Conservation (phyloP, 2,888 invertebrate genomes). For the Drosophila suboccidentalis region DNA sequence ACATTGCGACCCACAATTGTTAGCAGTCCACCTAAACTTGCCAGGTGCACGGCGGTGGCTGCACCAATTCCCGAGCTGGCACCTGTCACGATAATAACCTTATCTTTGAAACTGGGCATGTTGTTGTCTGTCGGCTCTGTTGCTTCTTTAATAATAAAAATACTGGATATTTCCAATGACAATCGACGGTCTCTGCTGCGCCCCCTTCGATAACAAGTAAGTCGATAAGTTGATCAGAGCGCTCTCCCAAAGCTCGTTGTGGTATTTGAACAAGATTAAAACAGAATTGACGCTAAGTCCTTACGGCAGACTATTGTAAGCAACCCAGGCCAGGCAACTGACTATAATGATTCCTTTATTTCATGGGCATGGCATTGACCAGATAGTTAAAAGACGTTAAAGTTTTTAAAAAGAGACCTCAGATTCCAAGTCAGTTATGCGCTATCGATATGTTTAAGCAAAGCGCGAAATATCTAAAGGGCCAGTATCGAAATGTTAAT, state of each 20-base stretch:
- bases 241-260: constrained; percentile 8
- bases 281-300: too few relatives aligned
- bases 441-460: background rate
- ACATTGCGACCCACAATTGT: constrained; percentile 89
- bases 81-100: constrained; percentile 89
- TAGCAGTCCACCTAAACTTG: constrained; percentile 88
- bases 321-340: background rate
- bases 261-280: constrained; percentile 31
- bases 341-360: too few relatives aligned
- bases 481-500: too few relatives aligned
- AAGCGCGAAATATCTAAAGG: too few relatives aligned
- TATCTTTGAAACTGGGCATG: constrained; percentile 87
- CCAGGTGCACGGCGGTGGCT: constrained; percentile 89
- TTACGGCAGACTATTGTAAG: too few relatives aligned
- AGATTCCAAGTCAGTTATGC: too few relatives aligned
- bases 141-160: constrained; percentile 10
- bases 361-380: too few relatives aligned
- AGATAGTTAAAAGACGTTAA: background rate
- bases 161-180: background rate
- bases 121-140: background rate
- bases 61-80: constrained; percentile 92
- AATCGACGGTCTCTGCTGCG: background rate
- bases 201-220: constrained; percentile 15
- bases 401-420: background rate
- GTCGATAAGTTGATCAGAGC: constrained; percentile 9